Evolutionary conservation across 2,113 vertebrate species (phyloP).

Genomic region (Mionectes macconnelli): DNA sequence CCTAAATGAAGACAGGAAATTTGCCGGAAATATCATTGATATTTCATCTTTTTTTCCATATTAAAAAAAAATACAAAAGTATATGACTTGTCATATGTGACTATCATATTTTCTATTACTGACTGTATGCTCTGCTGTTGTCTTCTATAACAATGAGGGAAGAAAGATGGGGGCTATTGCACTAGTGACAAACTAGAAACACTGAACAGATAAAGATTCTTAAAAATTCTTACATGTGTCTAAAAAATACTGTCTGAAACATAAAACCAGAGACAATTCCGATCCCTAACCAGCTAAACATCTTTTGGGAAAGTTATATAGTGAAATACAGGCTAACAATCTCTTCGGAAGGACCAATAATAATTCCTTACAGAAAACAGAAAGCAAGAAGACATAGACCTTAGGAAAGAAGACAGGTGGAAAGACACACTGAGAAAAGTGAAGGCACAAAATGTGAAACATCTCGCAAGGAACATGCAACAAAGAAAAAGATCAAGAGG

Average conservation of each 20-base stretch:
- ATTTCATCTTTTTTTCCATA: not conserved
- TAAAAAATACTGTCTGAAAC: not conserved
- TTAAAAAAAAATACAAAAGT: not conserved
- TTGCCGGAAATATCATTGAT: not conserved
- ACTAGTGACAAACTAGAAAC: not conserved
- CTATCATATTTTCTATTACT: not conserved
- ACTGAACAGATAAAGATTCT: not conserved
- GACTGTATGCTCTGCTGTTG: not conserved
- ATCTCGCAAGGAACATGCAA: not conserved
- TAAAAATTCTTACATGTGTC: not conserved
- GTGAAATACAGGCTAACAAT: not conserved
- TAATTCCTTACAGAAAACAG: not conserved
- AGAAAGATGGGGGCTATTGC: not conserved
- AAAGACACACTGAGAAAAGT: not conserved
- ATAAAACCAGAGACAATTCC: not conserved
- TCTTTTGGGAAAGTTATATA: not conserved
- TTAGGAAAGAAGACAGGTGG: not conserved
- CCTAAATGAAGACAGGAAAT: not conserved
- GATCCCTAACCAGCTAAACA: not conserved
- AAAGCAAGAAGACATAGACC: not conserved
- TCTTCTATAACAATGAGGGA: not conserved
- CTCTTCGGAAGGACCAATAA: not conserved
- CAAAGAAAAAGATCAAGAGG: not conserved
- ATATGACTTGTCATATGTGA: not conserved
- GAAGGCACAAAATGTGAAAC: not conserved